These are phyloP conservation scores for Sylvicapra grimmia DNA, from an alignment of 2,113 vertebrate species.

Conservation along the genomic window DNA sequence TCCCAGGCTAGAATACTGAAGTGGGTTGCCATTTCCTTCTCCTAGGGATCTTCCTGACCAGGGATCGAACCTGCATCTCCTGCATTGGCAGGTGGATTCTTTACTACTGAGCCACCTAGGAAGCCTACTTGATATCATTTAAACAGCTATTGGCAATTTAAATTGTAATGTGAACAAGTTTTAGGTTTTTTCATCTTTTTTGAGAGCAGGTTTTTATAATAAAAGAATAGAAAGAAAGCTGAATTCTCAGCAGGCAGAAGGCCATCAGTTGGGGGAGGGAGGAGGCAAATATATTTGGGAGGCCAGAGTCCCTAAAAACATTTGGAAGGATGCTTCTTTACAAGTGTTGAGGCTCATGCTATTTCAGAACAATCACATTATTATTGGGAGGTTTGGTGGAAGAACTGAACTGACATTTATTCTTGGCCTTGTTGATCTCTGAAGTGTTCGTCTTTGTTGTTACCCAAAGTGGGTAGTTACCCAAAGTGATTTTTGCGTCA, in stretches of 20 bases:
- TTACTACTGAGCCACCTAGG: not conserved
- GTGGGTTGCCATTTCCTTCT: not conserved
- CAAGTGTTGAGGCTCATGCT: not conserved
- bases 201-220: not conserved
- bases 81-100: not conserved
- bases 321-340: not conserved
- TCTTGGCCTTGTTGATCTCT: not conserved
- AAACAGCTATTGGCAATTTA: not conserved
- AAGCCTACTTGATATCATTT: not conserved
- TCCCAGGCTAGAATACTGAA: not conserved
- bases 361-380: not conserved
- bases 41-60: not conserved
- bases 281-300: not conserved
- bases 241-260: not conserved
- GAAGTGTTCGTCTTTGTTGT: not conserved
- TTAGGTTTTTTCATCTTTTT: not conserved
- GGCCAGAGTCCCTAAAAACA: not conserved
- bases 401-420: not conserved
- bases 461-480: not conserved
- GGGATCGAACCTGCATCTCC: not conserved
- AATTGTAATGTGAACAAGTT: not conserved
- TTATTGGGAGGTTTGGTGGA: not conserved
- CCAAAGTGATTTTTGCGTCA: not conserved
- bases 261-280: not conserved
- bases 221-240: not conserved